Percentiles rank a stretch among this genome's conserved stretches.
phyloP scores from a whole-genome alignment of 2,888 invertebrate genomes.

The Drosophila subquinaria region DNA sequence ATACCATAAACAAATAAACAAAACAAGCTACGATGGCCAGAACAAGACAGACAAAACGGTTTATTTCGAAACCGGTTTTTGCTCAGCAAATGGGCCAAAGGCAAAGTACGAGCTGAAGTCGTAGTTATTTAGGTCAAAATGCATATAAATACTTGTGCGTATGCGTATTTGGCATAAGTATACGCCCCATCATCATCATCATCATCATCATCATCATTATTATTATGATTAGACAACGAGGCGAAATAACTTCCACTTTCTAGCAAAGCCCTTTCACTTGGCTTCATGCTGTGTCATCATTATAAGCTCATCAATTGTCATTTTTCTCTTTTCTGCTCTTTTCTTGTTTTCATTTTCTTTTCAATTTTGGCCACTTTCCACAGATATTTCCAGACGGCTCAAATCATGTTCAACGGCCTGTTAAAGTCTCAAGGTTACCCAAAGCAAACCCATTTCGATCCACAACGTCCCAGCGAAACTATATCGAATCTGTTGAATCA shows the following conservation, averaged over 20 bases:
- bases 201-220: slow-evolving; percentile 35
- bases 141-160: slow-evolving; percentile 11
- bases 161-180: slow-evolving; percentile 33
- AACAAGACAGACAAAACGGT: slow-evolving; percentile 35
- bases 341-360: slow-evolving; percentile 1
- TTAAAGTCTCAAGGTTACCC: slow-evolving; percentile 92
- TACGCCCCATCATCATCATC: slow-evolving; percentile 25
- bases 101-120: slow-evolving; percentile 54
- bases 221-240: slow-evolving; percentile 55
- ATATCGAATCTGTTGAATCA: slow-evolving; percentile 90
- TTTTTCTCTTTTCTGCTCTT: slow-evolving; percentile 21
- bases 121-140: slow-evolving; percentile 46
- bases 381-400: slow-evolving; percentile 90
- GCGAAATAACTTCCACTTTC: slow-evolving; percentile 76
- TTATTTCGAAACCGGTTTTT: slow-evolving; percentile 62
- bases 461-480: slow-evolving; percentile 89
- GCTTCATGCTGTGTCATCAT: slow-evolving; percentile 61
- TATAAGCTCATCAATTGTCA: slow-evolving; percentile 46
- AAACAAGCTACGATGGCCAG: slow-evolving; percentile 20
- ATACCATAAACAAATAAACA: slow-evolving; percentile 56
- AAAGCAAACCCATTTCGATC: slow-evolving; percentile 89
- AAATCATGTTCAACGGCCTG: slow-evolving; percentile 91
- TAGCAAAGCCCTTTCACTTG: slow-evolving; percentile 76
- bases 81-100: slow-evolving; percentile 59
- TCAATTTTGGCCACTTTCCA: slow-evolving; percentile 19